These are phyloP conservation scores for Probaryconus sp. DNA, from an alignment of 1,140 invertebrate genomes.

Conservation along the genomic window DNA sequence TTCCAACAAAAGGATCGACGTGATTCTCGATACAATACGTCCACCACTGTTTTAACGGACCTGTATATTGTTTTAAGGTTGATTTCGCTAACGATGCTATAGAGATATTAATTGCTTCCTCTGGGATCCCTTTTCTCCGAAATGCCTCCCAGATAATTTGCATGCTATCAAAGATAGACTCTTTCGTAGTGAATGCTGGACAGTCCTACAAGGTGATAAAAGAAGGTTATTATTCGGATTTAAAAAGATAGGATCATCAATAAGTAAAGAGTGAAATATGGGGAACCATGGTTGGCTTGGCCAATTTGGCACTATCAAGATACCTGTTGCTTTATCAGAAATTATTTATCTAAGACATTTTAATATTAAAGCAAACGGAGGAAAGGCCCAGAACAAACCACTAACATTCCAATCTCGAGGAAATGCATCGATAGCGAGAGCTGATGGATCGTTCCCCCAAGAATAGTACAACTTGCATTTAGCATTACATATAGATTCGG, in stretches of 20 bases:
- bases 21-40: not conserved
- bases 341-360: slow-evolving; percentile 53
- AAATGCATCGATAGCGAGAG: slow-evolving; percentile 54
- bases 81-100: slow-evolving; percentile 1
- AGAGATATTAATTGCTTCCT: slow-evolving; percentile 1
- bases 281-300: slow-evolving; percentile 62
- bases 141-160: slow-evolving; percentile 12
- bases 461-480: slow-evolving; percentile 55
- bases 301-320: slow-evolving; percentile 65
- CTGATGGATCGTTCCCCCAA: slow-evolving; percentile 54
- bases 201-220: slow-evolving; percentile 18
- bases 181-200: not conserved
- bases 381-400: slow-evolving; percentile 54
- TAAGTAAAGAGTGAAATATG: slow-evolving; percentile 11
- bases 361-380: slow-evolving; percentile 57
- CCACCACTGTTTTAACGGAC: slow-evolving; percentile 5
- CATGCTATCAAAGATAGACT: slow-evolving; percentile 10
- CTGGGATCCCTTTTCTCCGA: slow-evolving; percentile 1
- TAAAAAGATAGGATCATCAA: slow-evolving; percentile 8
- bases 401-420: slow-evolving; percentile 52
- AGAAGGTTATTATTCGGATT: slow-evolving; percentile 8
- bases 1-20: not conserved
- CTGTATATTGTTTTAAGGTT: slow-evolving; percentile 12
- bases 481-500: slow-evolving; percentile 36
- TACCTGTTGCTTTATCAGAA: slow-evolving; percentile 41